Conservation (phyloP, 2,888 invertebrate species). For the Sinodicranocentrus sp. region DNA sequence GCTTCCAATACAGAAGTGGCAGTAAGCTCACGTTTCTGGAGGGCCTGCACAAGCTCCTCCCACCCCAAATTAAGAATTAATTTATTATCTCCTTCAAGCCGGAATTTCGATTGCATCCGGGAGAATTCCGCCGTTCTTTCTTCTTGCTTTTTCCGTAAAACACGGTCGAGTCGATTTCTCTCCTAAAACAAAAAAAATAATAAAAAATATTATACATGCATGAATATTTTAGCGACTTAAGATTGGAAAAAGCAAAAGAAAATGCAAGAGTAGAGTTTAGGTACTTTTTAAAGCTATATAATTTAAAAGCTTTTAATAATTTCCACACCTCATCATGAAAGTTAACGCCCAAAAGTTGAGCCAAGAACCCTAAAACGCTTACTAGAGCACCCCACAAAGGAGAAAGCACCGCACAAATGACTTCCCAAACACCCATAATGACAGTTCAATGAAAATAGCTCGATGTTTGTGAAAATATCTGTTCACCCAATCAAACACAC, state of each 20-base stretch:
- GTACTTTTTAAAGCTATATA: background rate
- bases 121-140: slow-evolving; percentile 69
- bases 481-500: no score
- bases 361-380: background rate
- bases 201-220: no score
- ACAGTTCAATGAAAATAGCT: no score
- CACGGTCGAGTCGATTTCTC: slow-evolving; percentile 57
- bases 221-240: no score
- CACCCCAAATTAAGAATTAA: slow-evolving; percentile 71
- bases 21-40: slow-evolving; percentile 72
- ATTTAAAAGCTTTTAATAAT: no score
- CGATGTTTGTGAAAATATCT: no score
- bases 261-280: no score
- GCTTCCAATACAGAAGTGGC: slow-evolving; percentile 74
- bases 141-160: slow-evolving; percentile 69
- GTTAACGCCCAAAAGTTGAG: slow-evolving; percentile 18
- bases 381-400: slow-evolving; percentile 6
- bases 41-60: slow-evolving; percentile 70
- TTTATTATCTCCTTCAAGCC: slow-evolving; percentile 66
- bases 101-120: slow-evolving; percentile 60
- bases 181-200: slow-evolving; percentile 59
- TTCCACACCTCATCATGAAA: slow-evolving; percentile 46
- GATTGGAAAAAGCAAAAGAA: no score
- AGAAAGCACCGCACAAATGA: slow-evolving; percentile 30
- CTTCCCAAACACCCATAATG: slow-evolving; percentile 35